phyloP scores from a whole-genome alignment of 2,797 vertebrate genomes.

The Sebastes melanostomus region DNA sequence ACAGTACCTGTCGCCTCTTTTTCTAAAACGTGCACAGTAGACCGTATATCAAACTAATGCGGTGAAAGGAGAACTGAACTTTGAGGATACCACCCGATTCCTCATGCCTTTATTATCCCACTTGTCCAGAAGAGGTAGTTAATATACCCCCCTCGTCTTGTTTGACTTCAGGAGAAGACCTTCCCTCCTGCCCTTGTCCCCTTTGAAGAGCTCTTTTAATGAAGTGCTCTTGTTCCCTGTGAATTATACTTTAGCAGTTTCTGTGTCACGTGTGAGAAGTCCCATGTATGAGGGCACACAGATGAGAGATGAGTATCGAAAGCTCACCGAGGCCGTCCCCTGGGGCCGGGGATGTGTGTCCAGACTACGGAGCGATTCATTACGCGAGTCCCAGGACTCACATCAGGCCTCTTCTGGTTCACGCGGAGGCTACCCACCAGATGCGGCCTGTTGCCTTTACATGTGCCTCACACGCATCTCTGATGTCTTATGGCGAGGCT shows the following conservation, averaged over 20 bases:
- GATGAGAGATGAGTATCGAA: slow-evolving; percentile 57
- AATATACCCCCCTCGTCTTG: slow-evolving; percentile 42
- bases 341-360: slow-evolving; percentile 58
- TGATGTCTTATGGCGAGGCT: slow-evolving; percentile 29
- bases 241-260: slow-evolving; percentile 45
- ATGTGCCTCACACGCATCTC: slow-evolving; percentile 45
- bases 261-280: slow-evolving; percentile 54
- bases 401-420: slow-evolving; percentile 47
- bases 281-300: slow-evolving; percentile 43
- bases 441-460: slow-evolving; percentile 26
- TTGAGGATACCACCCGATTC: slow-evolving; percentile 13
- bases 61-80: slow-evolving; percentile 31
- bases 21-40: neutral
- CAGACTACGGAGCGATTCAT: slow-evolving; percentile 71
- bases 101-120: slow-evolving; percentile 28
- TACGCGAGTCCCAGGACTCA: slow-evolving; percentile 60
- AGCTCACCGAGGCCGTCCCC: slow-evolving; percentile 49
- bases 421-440: slow-evolving; percentile 21
- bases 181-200: slow-evolving; percentile 28
- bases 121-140: slow-evolving; percentile 38
- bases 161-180: slow-evolving; percentile 52
- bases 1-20: neutral
- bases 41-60: slow-evolving; percentile 19
- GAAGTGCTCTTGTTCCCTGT: slow-evolving; percentile 59
- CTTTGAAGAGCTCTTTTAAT: slow-evolving; percentile 66